These are phyloP conservation scores for Apis laboriosa DNA, from an alignment of 1,140 invertebrate species.

Conservation along the genomic window DNA sequence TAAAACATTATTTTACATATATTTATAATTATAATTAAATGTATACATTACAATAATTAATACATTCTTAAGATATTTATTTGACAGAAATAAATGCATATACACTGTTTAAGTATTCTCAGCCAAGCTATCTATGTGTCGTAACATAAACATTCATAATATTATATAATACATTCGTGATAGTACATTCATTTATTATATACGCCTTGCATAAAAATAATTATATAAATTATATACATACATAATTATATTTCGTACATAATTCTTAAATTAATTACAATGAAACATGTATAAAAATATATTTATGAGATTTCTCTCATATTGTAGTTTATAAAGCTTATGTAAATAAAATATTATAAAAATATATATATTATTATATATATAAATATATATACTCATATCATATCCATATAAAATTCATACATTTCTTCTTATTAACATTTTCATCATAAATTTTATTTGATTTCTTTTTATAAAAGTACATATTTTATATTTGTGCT, in stretches of 20 bases:
- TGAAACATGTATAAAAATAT: background rate
- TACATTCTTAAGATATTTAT: conserved; percentile 9
- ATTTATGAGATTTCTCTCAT: background rate
- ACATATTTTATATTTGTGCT: background rate
- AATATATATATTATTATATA: conserved; percentile 1
- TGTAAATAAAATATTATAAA: conserved; percentile 11
- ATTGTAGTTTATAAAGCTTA: background rate
- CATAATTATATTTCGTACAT: background rate
- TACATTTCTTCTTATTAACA: background rate
- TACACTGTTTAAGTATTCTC: conserved; percentile 6
- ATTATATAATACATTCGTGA: background rate
- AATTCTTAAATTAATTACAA: background rate
- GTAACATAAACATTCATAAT: too few species aligned
- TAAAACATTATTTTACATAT: conserved; percentile 5
- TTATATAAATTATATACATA: background rate
- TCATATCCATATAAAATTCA: background rate
- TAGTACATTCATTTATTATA: background rate
- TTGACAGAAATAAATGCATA: conserved; percentile 13
- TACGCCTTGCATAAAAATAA: background rate
- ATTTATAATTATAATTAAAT: background rate
- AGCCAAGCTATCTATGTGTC: background rate
- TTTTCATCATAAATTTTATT: background rate
- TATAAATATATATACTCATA: background rate
- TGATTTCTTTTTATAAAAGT: background rate
- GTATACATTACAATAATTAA: background rate